Conservation (phyloP, 2,113 vertebrate genomes). For the Theristicus caerulescens region DNA sequence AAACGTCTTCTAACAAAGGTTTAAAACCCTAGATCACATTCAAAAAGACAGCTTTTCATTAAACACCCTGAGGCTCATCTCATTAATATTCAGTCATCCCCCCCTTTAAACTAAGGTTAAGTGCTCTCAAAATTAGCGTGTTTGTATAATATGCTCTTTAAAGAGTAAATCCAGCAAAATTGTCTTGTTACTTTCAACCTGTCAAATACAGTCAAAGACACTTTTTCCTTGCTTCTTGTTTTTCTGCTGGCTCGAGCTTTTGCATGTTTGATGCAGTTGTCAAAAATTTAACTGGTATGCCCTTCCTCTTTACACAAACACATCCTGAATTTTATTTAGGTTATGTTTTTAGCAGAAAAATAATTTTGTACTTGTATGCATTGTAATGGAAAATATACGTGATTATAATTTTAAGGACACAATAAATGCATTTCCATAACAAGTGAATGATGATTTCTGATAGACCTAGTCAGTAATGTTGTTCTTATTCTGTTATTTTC, state of each 20-base stretch:
- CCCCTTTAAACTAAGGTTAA: conserved; percentile 43
- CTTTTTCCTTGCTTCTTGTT: neutral
- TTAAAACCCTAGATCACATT: conserved; percentile 42
- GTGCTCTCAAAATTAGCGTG: conserved; percentile 53
- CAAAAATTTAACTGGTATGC: neutral
- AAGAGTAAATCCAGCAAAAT: conserved; percentile 52
- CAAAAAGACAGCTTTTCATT: conserved; percentile 36
- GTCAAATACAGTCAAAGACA: neutral
- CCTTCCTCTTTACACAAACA: neutral
- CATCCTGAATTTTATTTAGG: neutral
- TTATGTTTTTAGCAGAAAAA: neutral
- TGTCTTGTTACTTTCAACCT: conserved; percentile 49
- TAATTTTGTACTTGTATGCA: neutral
- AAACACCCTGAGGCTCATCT: neutral
- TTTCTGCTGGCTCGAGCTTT: neutral
- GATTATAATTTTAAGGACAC: neutral
- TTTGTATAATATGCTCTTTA: conserved; percentile 58
- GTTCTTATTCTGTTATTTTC: neutral
- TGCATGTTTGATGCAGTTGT: neutral
- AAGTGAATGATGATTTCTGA: neutral
- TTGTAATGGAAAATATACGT: neutral
- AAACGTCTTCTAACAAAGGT: conserved; percentile 6
- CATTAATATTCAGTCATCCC: conserved; percentile 24
- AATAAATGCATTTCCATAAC: neutral
- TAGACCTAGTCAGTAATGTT: neutral